phyloP scores from a whole-genome alignment of 2,888 invertebrate species.

The Dichetophora obliterata region DNA sequence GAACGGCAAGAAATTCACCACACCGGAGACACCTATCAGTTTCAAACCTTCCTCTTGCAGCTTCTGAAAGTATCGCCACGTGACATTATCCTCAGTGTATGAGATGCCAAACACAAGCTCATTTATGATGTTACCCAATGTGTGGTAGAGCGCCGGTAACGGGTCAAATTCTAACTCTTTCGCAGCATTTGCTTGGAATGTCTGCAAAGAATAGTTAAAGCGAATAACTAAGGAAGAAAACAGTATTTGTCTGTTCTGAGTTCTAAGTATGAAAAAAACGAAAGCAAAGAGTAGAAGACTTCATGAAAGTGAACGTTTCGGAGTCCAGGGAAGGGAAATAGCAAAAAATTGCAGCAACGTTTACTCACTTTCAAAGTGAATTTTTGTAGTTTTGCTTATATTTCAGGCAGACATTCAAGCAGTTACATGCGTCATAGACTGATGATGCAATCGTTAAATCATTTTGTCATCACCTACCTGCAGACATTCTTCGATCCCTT shows the following conservation, averaged over 20 bases:
- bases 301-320: too few species aligned
- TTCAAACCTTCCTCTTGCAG: slow-evolving; percentile 88
- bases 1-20: slow-evolving; percentile 87
- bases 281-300: too few species aligned
- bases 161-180: slow-evolving; percentile 66
- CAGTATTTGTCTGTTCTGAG: too few species aligned
- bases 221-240: too few species aligned
- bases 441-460: not conserved
- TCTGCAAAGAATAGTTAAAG: not conserved
- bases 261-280: too few species aligned
- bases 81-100: slow-evolving; percentile 77
- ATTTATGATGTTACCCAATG: slow-evolving; percentile 83
- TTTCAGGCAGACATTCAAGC: not conserved
- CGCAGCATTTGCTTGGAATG: slow-evolving; percentile 42
- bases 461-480: slow-evolving; percentile 59
- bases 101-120: slow-evolving; percentile 82
- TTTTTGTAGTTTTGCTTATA: not conserved
- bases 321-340: not conserved
- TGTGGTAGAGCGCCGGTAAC: slow-evolving; percentile 71
- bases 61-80: slow-evolving; percentile 82
- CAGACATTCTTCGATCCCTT: slow-evolving; percentile 75
- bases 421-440: slow-evolving; percentile 38
- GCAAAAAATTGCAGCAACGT: too few species aligned
- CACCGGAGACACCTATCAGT: slow-evolving; percentile 85
- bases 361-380: too few species aligned